Base-by-base conservation (phyloP, 2,797 vertebrate genomes). In the Enteromius fasciolatus region DNA sequence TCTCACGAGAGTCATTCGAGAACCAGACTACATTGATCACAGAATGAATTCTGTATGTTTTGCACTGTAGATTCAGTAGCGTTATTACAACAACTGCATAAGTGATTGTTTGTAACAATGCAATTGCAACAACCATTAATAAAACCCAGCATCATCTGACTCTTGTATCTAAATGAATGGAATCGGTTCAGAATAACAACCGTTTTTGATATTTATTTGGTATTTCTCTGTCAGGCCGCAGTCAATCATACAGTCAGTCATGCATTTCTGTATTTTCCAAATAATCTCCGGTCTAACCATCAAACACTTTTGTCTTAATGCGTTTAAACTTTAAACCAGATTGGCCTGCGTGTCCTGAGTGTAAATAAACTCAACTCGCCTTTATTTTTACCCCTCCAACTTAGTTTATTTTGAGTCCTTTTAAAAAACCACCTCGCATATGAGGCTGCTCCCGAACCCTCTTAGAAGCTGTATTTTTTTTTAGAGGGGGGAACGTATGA, bases 341-440 rank as follows among this genome's bases (percentile, higher is more conserved):
- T 85, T 84, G 48, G 44, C 74, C 76, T 84, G 86, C 79, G 84
- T 85, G 75, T 90, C 74, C 39, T 76, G 63, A 87, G 83, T 81
- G 85, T 86, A 91, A 93, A 93, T 92, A 92, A 91, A 90, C 89
- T 67, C 89, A 86, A 83, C 70, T 66, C 64, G 76, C 82, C 90
- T 92, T 92, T 87, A 91, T 91, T 93, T 92, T 92, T 89, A 89
- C 85, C 89, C 81, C 78, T 72, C 52, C 83, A 89, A 88, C 89
- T 83, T 31, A 46, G 93, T 93, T 94, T 95, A 94, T 95, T 95
- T 94, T 93, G 88, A 93, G 91, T 92, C 83, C 78, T 83, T 85
- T 86, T 88, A 83, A 80, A 79, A 90, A 85, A 87, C 86, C 87
- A 66, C 88, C 81, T 82, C 88, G 92, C 92, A 91, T 93, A 89